These are phyloP conservation scores for Drosophila simulans DNA, from an alignment of 1,140 invertebrate genomes.

Conservation along the genomic window DNA sequence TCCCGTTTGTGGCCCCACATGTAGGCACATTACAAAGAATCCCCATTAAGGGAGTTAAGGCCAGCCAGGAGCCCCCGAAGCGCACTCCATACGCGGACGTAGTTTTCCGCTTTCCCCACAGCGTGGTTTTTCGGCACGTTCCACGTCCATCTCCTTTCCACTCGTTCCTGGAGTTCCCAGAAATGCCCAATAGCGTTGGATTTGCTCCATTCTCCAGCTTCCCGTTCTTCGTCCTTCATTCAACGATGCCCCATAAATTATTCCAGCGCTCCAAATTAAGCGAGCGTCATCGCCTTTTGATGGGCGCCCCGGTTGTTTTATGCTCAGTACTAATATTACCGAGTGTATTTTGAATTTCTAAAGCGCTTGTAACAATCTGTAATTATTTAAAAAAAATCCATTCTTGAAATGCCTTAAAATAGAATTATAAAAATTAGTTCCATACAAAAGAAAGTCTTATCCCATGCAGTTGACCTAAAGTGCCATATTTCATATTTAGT, in stretches of 20 bases:
- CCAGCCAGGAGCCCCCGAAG: constrained; percentile 2
- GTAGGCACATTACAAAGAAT: no score
- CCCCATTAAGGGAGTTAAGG: background rate
- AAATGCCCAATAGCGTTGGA: constrained; percentile 22
- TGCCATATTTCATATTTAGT: no score
- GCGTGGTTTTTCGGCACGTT: constrained; percentile 71
- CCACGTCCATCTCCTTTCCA: constrained; percentile 23
- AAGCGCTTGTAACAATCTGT: background rate
- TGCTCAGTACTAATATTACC: background rate
- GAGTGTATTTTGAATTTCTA: no score
- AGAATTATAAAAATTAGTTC: no score
- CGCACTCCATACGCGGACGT: background rate
- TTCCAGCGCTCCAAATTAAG: constrained; percentile 74
- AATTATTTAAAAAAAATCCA: no score
- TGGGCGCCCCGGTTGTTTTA: constrained; percentile 30
- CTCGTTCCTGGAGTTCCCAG: constrained; percentile 25
- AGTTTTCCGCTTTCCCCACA: constrained; percentile 24
- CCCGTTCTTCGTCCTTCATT: constrained; percentile 5
- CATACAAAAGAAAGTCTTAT: no score
- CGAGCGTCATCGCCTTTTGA: constrained; percentile 78
- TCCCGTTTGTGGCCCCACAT: background rate
- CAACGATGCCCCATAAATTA: constrained; percentile 60
- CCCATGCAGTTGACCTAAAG: no score
- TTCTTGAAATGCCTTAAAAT: no score
- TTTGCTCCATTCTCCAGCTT: background rate